These are phyloP conservation scores for Scytalopus superciliaris DNA, from an alignment of 2,113 vertebrate genomes.

Conservation along the genomic window DNA sequence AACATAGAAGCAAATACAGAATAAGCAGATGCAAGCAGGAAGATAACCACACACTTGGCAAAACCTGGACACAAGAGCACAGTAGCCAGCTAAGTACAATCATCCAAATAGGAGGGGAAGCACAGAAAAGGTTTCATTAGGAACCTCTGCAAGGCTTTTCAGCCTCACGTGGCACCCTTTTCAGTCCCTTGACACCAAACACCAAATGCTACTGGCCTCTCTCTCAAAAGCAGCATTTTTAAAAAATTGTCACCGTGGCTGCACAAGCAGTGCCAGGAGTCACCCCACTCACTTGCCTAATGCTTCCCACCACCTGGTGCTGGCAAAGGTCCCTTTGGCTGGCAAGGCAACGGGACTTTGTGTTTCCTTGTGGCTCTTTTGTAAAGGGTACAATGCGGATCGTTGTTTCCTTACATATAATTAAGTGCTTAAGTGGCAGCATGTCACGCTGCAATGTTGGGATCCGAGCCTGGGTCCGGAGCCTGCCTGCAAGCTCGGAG, in stretches of 20 bases:
- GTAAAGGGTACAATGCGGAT: slow-evolving; percentile 27
- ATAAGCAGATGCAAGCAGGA: slow-evolving; percentile 2
- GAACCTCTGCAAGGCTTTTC: slow-evolving; percentile 39
- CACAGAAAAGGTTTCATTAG: slow-evolving; percentile 27
- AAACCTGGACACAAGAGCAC: neutral
- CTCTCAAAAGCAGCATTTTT: slow-evolving; percentile 23
- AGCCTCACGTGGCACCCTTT: slow-evolving; percentile 13
- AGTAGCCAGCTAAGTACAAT: slow-evolving; percentile 14
- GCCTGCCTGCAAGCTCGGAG: neutral
- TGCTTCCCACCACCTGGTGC: slow-evolving; percentile 38
- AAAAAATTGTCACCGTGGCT: neutral
- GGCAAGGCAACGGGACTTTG: slow-evolving; percentile 21
- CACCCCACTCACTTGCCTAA: slow-evolving; percentile 5
- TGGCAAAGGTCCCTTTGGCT: slow-evolving; percentile 39
- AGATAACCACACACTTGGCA: slow-evolving; percentile 7
- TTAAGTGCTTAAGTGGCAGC: slow-evolving; percentile 41
- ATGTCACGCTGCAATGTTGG: neutral
- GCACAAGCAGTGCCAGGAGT: neutral
- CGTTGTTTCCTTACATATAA: neutral
- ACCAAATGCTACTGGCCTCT: neutral
- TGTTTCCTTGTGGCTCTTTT: slow-evolving; percentile 53
- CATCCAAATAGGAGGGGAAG: neutral
- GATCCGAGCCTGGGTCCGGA: neutral
- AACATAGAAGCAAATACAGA: neutral
- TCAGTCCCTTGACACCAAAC: slow-evolving; percentile 32